phyloP scores from a whole-genome alignment of 2,797 vertebrate genomes.

The Acanthurus leucopareius region DNA sequence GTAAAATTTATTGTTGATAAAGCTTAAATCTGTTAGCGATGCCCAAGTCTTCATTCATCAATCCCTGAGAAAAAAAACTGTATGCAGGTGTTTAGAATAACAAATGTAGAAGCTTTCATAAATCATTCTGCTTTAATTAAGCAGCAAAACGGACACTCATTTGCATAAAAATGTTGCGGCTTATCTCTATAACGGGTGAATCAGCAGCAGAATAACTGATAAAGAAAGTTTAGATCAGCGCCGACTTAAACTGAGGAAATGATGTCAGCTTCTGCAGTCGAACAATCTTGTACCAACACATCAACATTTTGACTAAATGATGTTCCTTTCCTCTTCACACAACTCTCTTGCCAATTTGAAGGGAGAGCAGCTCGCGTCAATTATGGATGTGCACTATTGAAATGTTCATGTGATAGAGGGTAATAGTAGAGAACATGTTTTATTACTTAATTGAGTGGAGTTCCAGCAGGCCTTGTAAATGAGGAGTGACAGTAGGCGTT shows the following conservation, averaged over 20 bases:
- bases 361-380: constrained; percentile 64
- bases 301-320: constrained; percentile 65
- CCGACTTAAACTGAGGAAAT: constrained; percentile 22
- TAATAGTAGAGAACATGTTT: constrained; percentile 78
- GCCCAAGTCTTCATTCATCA: constrained; percentile 11
- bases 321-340: constrained; percentile 50
- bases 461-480: constrained; percentile 81
- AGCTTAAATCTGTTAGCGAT: not conserved
- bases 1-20: not conserved
- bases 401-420: constrained; percentile 72
- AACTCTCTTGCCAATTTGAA: constrained; percentile 71
- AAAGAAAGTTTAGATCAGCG: constrained; percentile 6
- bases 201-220: not conserved
- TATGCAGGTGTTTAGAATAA: constrained; percentile 22
- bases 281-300: constrained; percentile 26
- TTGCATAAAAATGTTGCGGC: constrained; percentile 26
- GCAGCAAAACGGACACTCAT: constrained; percentile 19
- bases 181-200: constrained; percentile 33
- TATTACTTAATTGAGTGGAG: constrained; percentile 80
- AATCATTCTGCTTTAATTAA: constrained; percentile 34
- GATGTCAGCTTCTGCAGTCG: constrained; percentile 30
- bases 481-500: constrained; percentile 82
- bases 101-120: constrained; percentile 3
- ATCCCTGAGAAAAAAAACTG: not conserved
- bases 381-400: constrained; percentile 74